Evolutionary conservation across 2,888 invertebrate genomes (phyloP).

Genomic region (Alloscopus bannaensis): DNA sequence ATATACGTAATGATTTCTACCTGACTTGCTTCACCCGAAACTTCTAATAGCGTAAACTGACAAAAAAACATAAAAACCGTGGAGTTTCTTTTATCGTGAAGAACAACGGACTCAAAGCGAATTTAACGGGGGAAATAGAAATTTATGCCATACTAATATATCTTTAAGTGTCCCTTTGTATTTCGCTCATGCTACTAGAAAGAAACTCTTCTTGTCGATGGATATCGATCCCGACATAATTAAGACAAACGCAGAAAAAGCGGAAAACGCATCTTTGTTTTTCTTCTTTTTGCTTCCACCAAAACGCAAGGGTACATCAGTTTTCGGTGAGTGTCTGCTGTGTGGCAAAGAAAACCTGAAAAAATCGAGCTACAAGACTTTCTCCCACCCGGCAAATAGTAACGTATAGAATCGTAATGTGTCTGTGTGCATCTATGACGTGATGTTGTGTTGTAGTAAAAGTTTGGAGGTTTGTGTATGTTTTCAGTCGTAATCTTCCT

Average conservation of each 20-base stretch:
- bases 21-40: slow-evolving; percentile 15
- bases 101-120: no score
- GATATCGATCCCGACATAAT: slow-evolving; percentile 69
- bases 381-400: no score
- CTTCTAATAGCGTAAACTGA: neutral
- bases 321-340: no score
- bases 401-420: no score
- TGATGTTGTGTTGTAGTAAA: slow-evolving; percentile 10
- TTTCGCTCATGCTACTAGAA: slow-evolving; percentile 68
- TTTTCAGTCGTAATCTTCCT: neutral
- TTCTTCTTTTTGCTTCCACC: slow-evolving; percentile 15
- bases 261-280: slow-evolving; percentile 38
- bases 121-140: slow-evolving; percentile 30
- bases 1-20: slow-evolving; percentile 3
- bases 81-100: no score
- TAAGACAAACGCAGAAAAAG: slow-evolving; percentile 66
- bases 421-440: no score
- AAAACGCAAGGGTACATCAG: slow-evolving; percentile 45
- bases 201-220: slow-evolving; percentile 33
- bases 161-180: slow-evolving; percentile 60
- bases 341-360: slow-evolving; percentile 11
- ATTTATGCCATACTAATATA: slow-evolving; percentile 59
- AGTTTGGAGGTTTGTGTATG: neutral
- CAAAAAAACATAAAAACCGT: no score
- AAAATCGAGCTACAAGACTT: no score